Percentiles rank a stretch among this genome's conserved stretches.
Conservation (phyloP, 2,113 vertebrate species). For the Oxygymnocypris stewartii region DNA sequence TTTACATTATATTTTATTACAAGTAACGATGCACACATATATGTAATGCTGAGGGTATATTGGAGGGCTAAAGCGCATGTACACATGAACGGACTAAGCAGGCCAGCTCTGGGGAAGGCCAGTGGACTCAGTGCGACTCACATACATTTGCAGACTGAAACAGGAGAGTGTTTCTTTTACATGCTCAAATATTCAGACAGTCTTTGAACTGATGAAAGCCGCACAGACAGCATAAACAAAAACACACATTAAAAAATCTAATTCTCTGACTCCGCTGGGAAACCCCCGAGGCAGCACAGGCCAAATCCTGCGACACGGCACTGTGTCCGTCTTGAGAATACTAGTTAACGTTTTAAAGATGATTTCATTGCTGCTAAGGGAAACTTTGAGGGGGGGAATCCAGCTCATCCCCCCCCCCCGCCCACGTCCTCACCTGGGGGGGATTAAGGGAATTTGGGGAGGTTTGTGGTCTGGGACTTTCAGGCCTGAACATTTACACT, state of each 20-base stretch:
- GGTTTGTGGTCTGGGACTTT: slow-evolving; percentile 45
- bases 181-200: slow-evolving; percentile 48
- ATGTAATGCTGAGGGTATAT: neutral
- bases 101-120: slow-evolving; percentile 52
- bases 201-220: slow-evolving; percentile 37
- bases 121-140: slow-evolving; percentile 55
- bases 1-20: too few relatives aligned
- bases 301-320: neutral
- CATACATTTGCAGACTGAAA: slow-evolving; percentile 13
- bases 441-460: slow-evolving; percentile 9
- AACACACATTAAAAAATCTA: slow-evolving; percentile 27
- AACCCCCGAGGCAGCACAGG: neutral
- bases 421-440: slow-evolving; percentile 26
- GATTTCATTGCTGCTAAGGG: slow-evolving; percentile 34
- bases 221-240: slow-evolving; percentile 44
- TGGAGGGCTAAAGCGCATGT: neutral
- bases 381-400: slow-evolving; percentile 41
- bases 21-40: slow-evolving; percentile 3
- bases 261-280: slow-evolving; percentile 28
- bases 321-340: neutral
- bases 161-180: slow-evolving; percentile 31
- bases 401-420: slow-evolving; percentile 4
- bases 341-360: slow-evolving; percentile 1
- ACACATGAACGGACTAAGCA: slow-evolving; percentile 13
- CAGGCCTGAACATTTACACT: neutral